These are phyloP conservation scores for Eupithecia centaureata DNA, from an alignment of 2,888 invertebrate species.

Conservation along the genomic window DNA sequence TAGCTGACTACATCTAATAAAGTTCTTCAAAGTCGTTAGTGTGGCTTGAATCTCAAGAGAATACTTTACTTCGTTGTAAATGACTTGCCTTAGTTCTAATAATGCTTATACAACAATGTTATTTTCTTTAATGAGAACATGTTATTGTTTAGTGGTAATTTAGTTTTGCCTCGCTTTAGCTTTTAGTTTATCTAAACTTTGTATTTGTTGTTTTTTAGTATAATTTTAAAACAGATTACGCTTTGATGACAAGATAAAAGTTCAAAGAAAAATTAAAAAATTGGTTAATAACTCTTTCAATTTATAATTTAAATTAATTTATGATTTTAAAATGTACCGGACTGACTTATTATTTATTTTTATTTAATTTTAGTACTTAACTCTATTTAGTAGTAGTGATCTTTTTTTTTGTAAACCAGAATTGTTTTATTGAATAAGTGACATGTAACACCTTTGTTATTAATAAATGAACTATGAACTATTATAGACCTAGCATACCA, in stretches of 20 bases:
- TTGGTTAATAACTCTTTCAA: too few relatives aligned
- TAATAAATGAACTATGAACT: too few relatives aligned
- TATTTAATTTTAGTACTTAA: too few relatives aligned
- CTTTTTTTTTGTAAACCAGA: too few relatives aligned
- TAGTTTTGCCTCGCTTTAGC: background rate
- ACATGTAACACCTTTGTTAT: too few relatives aligned
- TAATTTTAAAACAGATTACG: background rate
- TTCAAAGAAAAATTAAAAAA: too few relatives aligned
- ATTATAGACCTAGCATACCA: too few relatives aligned
- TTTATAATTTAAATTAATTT: too few relatives aligned
- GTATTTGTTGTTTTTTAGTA: background rate
- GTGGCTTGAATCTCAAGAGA: slow-evolving; percentile 12
- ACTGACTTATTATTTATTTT: too few relatives aligned
- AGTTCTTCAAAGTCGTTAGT: slow-evolving; percentile 16
- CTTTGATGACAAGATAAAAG: background rate
- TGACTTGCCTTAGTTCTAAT: slow-evolving; percentile 8
- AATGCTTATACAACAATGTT: slow-evolving; percentile 13
- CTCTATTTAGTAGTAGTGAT: too few relatives aligned
- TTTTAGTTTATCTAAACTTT: background rate
- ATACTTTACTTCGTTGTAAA: slow-evolving; percentile 10
- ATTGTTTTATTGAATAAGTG: too few relatives aligned
- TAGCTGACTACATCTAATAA: slow-evolving; percentile 11
- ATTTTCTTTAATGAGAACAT: slow-evolving; percentile 4
- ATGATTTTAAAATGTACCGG: too few relatives aligned
- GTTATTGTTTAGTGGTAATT: background rate